Evolutionary conservation across 2,113 vertebrate species (phyloP).

Genomic region (Odocoileus virginianus): DNA sequence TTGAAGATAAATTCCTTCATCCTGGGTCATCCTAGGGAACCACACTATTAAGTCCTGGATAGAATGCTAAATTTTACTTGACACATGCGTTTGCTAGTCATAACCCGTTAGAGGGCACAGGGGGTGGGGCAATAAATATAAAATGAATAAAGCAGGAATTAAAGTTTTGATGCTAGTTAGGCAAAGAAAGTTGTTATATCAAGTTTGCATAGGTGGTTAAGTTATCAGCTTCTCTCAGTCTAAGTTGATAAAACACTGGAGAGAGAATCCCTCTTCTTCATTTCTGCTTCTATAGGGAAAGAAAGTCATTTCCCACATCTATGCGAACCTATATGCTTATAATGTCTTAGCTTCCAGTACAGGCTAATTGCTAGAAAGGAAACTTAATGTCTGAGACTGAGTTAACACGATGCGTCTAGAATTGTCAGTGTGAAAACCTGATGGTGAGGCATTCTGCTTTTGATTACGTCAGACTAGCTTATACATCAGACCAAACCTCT

Average conservation of each 20-base stretch:
- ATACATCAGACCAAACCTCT: not conserved
- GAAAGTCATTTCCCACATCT: not conserved
- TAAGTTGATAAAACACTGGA: not conserved
- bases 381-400: not conserved
- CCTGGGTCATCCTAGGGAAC: slow-evolving; percentile 13
- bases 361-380: slow-evolving; percentile 19
- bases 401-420: not conserved
- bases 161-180: slow-evolving; percentile 10
- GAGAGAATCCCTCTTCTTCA: not conserved
- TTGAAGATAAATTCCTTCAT: slow-evolving; percentile 68
- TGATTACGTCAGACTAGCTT: not conserved
- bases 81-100: slow-evolving; percentile 7
- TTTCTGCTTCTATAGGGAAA: not conserved
- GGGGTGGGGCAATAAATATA: not conserved
- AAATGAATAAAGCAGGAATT: slow-evolving; percentile 39
- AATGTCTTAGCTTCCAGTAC: not conserved
- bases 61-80: not conserved
- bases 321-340: not conserved
- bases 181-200: slow-evolving; percentile 17
- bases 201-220: slow-evolving; percentile 28
- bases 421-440: not conserved
- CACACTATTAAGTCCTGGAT: slow-evolving; percentile 12
- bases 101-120: slow-evolving; percentile 2
- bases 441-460: not conserved
- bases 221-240: slow-evolving; percentile 10